Evolutionary conservation across 2,113 vertebrate species (phyloP), one percentile per base, ranked within the genome.

Genomic region (Cheirogaleus medius): DNA sequence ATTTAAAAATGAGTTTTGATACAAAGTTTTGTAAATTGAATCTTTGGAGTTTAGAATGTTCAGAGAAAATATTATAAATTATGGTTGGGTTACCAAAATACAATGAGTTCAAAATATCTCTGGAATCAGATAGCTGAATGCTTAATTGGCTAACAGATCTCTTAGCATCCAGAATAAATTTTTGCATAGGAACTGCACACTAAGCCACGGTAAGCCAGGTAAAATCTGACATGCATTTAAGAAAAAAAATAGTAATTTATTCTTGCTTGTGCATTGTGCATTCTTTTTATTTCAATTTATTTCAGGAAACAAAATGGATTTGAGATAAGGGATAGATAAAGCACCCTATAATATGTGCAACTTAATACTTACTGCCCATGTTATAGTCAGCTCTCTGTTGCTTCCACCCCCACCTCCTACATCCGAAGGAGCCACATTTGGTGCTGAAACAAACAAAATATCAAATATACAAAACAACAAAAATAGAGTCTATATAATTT

Each of bases 351-450:
- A 27, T 37, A 91, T 0, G 0, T 42, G 14, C 5, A 85, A 39
- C 23, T 87, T 23, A 49, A 77, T 96, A 99, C 99, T 60, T 98
- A 99, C 99, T 98, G 99, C 99, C 99, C 99, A 99, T 0, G 99
- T 99, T 98, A 99, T 99, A 89, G 99, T 99, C 98, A 99, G 98
- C 91, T 99, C 99, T 96, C 99, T 98, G 98, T 99, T 99, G 77
- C 98, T 99, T 96, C 99, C 99, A 37, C 99, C 99, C 0, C 99
- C 99, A 91, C 99, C 99, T 77, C 99, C 98, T 6, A 99, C 99
- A 96, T 99, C 99, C 78, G 99, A 99, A 93, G 99, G 99, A 97
- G 99, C 99, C 98, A 99, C 99, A 95, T 99, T 99, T 97, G 99
- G 99, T 98, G 98, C 99, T 99, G 98, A 98, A 98, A 98, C 90